Percentiles rank a stretch among this genome's conserved stretches.
Evolutionary conservation across 2,113 vertebrate species (phyloP).

Genomic region (Corythaixoides concolor): DNA sequence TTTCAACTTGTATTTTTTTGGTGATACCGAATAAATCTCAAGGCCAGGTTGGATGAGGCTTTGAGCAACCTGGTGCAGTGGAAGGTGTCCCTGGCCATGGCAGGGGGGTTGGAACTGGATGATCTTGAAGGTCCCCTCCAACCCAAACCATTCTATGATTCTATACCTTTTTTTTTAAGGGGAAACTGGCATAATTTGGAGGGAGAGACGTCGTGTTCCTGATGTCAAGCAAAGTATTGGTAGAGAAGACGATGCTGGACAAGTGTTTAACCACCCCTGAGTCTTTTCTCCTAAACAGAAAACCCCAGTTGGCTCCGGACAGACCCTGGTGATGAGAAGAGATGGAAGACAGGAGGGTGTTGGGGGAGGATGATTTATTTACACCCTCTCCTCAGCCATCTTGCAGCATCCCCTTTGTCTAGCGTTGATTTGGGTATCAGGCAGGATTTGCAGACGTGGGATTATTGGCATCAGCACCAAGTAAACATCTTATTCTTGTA

Average conservation of each 20-base stretch:
- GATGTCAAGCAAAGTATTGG: rapidly evolving
- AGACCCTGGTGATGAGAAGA: background rate
- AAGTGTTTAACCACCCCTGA: rapidly evolving
- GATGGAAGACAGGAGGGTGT: background rate
- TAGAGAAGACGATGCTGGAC: background rate
- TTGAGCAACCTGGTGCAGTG: too few relatives aligned
- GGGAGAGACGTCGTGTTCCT: background rate
- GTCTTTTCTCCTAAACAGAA: background rate
- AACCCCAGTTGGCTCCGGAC: rapidly evolving
- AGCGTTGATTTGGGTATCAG: background rate
- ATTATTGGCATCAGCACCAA: background rate
- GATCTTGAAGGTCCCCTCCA: too few relatives aligned
- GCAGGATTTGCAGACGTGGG: background rate
- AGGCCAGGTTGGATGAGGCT: too few relatives aligned
- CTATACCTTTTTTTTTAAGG: background rate
- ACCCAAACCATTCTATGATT: too few relatives aligned
- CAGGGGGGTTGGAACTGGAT: too few relatives aligned
- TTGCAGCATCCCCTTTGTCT: background rate
- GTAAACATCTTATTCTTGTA: background rate
- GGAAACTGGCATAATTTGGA: rapidly evolving
- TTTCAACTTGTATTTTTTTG: background rate
- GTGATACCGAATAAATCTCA: too few relatives aligned
- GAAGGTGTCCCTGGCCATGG: too few relatives aligned
- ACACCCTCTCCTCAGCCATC: background rate
- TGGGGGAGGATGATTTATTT: background rate